phyloP scores from a whole-genome alignment of 92 coral and sea anemone genomes.

The Zoanthus gigantus region DNA sequence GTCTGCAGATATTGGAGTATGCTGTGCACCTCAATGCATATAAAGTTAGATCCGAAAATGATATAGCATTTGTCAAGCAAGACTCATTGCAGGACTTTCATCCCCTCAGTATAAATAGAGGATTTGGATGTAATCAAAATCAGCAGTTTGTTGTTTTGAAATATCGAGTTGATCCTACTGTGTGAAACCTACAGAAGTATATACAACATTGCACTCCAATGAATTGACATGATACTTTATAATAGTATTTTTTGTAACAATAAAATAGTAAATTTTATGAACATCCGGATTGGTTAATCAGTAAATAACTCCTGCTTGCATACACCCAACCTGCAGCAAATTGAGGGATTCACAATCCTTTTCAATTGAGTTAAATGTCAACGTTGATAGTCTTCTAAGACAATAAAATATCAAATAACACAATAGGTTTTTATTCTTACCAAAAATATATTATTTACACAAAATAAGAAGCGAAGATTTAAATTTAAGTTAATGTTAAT shows the following conservation, averaged over 20 bases:
- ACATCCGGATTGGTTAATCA: conserved; percentile 6
- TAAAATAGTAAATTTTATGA: background rate
- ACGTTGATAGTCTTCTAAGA: background rate
- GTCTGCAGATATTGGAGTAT: conserved; percentile 38
- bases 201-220: conserved; percentile 7
- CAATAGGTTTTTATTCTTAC: background rate
- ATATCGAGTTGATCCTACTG: conserved; percentile 54
- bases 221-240: background rate
- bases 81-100: conserved; percentile 46
- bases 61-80: conserved; percentile 40
- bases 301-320: conserved; percentile 6
- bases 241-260: conserved; percentile 13
- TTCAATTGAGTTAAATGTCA: background rate
- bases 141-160: conserved; percentile 43
- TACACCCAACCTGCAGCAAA: conserved; percentile 11
- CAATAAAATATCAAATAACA: background rate
- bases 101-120: conserved; percentile 55
- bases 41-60: conserved; percentile 22
- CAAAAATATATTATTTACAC: background rate
- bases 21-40: conserved; percentile 48
- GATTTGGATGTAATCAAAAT: conserved; percentile 49
- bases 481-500: background rate
- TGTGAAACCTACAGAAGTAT: conserved; percentile 20
- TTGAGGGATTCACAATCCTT: background rate
- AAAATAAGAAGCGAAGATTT: background rate